These are phyloP conservation scores for Stegastes partitus DNA, from an alignment of 2,113 vertebrate species.

Conservation along the genomic window DNA sequence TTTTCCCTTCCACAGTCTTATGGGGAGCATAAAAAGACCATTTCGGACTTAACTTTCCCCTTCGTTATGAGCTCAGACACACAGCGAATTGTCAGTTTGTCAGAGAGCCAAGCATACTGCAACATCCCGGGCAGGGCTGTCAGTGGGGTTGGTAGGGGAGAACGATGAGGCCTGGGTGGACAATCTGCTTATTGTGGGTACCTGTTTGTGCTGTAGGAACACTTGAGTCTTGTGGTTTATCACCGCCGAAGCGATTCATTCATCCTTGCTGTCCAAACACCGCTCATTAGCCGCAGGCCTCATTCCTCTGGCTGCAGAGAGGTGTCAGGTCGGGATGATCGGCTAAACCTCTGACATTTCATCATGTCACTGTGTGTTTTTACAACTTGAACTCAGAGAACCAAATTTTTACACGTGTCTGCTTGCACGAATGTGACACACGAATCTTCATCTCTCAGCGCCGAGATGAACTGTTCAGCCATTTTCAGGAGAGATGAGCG, in stretches of 20 bases:
- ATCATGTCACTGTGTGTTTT: conserved; percentile 31
- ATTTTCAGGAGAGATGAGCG: conserved; percentile 49
- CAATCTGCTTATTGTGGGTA: conserved; percentile 57
- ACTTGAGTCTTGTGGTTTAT: conserved; percentile 57
- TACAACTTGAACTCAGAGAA: neutral
- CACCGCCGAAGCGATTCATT: conserved; percentile 51
- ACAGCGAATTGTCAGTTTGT: conserved; percentile 46
- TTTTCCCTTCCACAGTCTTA: conserved; percentile 46
- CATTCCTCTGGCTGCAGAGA: conserved; percentile 60
- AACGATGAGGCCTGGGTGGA: conserved; percentile 57
- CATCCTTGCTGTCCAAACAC: conserved; percentile 55
- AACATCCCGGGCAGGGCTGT: conserved; percentile 46
- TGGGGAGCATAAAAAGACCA: conserved; percentile 57
- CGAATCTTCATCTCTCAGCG: conserved; percentile 4
- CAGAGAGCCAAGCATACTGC: conserved; percentile 44
- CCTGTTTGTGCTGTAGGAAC: conserved; percentile 60
- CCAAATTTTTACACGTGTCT: neutral
- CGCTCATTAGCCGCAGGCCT: conserved; percentile 71
- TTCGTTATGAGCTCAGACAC: conserved; percentile 46
- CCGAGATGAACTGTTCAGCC: conserved; percentile 33
- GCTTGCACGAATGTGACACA: neutral
- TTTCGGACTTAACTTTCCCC: conserved; percentile 48
- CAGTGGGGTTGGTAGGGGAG: conserved; percentile 18
- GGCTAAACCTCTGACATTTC: conserved; percentile 34
- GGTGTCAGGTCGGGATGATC: conserved; percentile 54